Base-by-base conservation (phyloP, 37 sponge, comb jelly and placozoan species). In the Halichondria panicea region DNA sequence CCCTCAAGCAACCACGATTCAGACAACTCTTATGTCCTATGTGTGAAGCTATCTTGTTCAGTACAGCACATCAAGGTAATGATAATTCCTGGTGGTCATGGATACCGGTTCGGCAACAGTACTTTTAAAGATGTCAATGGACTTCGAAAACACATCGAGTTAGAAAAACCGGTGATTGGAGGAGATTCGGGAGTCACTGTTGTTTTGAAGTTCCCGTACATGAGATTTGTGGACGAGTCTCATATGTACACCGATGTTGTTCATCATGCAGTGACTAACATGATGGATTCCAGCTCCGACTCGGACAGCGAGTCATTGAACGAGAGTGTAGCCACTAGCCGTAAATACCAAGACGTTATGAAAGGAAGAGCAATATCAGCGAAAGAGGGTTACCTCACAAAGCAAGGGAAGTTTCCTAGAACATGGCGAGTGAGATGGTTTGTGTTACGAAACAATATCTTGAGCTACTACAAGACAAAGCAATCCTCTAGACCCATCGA, bases 311-410 rank as follows among this genome's bases (percentile, higher is more conserved):
- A 59, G 34, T 24, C 30, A 22, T 9, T 27, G 21, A 62, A 42
- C 0, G 21, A 6, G 24, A 43, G 39, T 12, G 28, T 19, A 22
- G 13, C 8, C 22, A 15, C 28, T 42, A n/a, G n/a, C n/a, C n/a
- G n/a, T n/a, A n/a, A n/a, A n/a, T n/a, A n/a, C n/a, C n/a, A n/a
- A n/a, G 44, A 9, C 15, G 44, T 8, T n/a, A 13, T 21, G 43
- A 4, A 46, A 8, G 3, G 8, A 12, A 18, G 33, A 35, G 52
- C 87, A 52, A 50, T 91, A 25, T 63, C 74, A 19, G 86, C 92
- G 3, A 77, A 58, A 55, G 92, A 91, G 63, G 92, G 92, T 1
- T 91, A 86, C 59, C 82, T 91, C 41, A 91, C 92, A 30, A 91
- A 91, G 48, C 65, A 72, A 19, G 92, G 92, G 15, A 46, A 42